Evolutionary conservation across 2,113 vertebrate species (phyloP).

Genomic region (Carlito syrichta): DNA sequence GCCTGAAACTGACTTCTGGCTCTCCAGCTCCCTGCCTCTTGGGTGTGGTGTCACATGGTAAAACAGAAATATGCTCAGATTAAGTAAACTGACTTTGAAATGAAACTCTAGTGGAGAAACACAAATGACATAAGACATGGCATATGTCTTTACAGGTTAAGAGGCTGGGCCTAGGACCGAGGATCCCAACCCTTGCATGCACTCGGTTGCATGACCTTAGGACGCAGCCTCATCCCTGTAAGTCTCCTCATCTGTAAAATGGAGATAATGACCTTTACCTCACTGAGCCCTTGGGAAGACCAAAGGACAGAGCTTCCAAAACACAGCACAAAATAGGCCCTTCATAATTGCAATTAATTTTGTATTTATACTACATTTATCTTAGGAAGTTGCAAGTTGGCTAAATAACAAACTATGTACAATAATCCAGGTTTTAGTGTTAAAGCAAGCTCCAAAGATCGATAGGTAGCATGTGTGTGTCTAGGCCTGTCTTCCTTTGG

Average conservation of each 20-base stretch:
- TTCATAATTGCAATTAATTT: background rate
- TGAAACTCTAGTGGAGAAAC: background rate
- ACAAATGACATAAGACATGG: background rate
- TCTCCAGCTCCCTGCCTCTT: no score
- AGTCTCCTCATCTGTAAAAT: background rate
- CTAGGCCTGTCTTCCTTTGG: background rate
- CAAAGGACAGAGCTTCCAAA: background rate
- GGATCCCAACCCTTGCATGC: background rate
- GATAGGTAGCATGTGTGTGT: background rate
- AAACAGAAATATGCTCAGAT: background rate
- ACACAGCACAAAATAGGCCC: background rate
- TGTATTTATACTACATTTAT: background rate
- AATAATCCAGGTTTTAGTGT: background rate
- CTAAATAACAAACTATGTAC: background rate
- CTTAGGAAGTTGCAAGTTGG: background rate
- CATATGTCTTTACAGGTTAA: background rate
- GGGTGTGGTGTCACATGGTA: background rate
- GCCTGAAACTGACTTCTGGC: background rate
- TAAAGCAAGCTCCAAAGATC: background rate
- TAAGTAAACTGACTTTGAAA: background rate
- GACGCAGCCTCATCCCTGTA: background rate
- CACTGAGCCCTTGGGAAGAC: background rate
- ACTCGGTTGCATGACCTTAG: background rate
- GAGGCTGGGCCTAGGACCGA: background rate
- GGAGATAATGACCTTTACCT: background rate